A percentile compares a stretch with the other conserved stretches of the same genome.
phyloP scores from a whole-genome alignment of 2,113 vertebrate species.

The Elachura formosa region DNA sequence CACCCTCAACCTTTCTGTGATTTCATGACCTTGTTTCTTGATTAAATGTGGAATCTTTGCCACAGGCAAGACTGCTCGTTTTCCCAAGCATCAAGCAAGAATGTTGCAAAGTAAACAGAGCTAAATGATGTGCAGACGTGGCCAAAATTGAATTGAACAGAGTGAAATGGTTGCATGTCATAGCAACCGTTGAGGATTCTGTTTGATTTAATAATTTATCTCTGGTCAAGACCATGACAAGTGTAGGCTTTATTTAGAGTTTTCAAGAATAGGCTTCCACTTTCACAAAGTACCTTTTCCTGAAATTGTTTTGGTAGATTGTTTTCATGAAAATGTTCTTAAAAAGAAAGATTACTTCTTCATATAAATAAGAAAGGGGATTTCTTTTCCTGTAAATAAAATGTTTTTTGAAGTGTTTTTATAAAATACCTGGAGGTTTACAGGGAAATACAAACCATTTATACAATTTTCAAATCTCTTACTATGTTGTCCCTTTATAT shows the following conservation, averaged over 20 bases:
- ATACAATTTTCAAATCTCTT: background rate
- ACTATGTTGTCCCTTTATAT: background rate
- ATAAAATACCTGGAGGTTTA: background rate
- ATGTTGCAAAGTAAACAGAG: background rate
- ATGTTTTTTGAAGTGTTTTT: background rate
- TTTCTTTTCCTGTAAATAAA: background rate
- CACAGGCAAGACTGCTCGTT: background rate
- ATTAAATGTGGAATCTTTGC: background rate
- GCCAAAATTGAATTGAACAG: background rate
- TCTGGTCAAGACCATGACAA: background rate
- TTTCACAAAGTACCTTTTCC: background rate
- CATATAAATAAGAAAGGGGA: background rate
- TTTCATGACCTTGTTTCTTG: background rate
- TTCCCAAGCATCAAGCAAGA: background rate
- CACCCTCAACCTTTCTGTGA: background rate
- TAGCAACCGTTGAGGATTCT: too few relatives aligned
- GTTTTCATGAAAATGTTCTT: background rate
- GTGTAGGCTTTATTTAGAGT: background rate
- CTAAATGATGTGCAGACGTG: background rate
- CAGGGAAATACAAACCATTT: background rate
- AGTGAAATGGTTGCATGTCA: background rate
- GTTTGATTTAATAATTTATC: background rate
- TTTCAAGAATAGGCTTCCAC: background rate
- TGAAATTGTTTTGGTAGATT: background rate
- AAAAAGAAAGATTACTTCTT: background rate